A percentile compares a stretch with the other conserved stretches of the same genome.
These are phyloP conservation scores for Emydura subglobosa DNA, from an alignment of 2,113 vertebrate genomes.

Conservation along the genomic window DNA sequence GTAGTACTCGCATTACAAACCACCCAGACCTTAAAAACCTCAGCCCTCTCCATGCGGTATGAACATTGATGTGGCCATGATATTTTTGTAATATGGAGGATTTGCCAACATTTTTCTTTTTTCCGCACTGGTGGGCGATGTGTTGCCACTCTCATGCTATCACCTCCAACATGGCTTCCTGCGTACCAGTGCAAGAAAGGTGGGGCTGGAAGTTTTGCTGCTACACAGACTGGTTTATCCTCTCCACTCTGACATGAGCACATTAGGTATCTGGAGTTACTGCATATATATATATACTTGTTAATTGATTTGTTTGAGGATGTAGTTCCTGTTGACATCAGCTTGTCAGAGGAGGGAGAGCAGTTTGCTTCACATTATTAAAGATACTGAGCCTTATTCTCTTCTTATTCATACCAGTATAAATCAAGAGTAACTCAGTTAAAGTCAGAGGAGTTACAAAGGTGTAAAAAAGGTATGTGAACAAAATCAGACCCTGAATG, in stretches of 20 bases:
- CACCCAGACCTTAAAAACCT: not conserved
- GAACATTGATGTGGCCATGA: not conserved
- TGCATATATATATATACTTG: too few species aligned
- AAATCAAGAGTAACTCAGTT: not conserved
- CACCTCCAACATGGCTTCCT: not conserved
- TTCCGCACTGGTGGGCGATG: not conserved
- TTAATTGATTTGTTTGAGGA: not conserved
- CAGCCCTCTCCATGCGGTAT: not conserved
- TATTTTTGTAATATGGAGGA: not conserved
- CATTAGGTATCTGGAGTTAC: not conserved
- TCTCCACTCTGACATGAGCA: not conserved
- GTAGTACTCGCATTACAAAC: not conserved
- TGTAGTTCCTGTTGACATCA: not conserved
- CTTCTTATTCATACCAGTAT: not conserved
- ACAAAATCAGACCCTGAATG: not conserved
- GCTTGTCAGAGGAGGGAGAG: not conserved
- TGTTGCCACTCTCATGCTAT: not conserved
- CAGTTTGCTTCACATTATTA: not conserved
- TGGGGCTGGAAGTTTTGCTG: not conserved
- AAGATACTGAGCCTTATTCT: not conserved
- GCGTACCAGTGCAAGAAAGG: not conserved
- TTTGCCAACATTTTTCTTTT: not conserved
- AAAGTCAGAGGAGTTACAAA: not conserved
- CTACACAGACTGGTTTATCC: not conserved
- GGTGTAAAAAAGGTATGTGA: not conserved